phyloP scores from a whole-genome alignment of 2,113 vertebrate species.

The Probosciger aterrimus region DNA sequence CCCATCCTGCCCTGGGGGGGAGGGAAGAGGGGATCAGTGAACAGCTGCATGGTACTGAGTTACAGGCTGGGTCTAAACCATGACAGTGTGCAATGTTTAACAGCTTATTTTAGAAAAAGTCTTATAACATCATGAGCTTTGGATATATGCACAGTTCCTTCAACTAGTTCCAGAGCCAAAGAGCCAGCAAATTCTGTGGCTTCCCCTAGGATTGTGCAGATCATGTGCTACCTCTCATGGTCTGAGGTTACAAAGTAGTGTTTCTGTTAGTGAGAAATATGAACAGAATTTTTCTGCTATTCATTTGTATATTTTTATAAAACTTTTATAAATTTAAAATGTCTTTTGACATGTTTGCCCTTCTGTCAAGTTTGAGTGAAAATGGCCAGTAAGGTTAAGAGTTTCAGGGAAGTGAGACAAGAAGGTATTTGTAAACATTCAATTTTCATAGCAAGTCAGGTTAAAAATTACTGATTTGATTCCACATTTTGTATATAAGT shows the following conservation, averaged over 20 bases:
- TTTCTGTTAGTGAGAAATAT: neutral
- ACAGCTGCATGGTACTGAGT: neutral
- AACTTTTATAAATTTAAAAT: neutral
- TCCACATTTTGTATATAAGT: neutral
- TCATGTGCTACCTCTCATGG: neutral
- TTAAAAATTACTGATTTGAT: neutral
- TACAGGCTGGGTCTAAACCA: neutral
- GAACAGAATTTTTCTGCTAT: neutral
- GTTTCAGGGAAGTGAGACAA: neutral
- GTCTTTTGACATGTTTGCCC: neutral
- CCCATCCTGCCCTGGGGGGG: neutral
- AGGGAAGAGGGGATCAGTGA: neutral
- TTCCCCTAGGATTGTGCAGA: neutral
- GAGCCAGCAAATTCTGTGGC: neutral
- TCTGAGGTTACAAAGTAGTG: neutral
- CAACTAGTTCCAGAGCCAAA: neutral
- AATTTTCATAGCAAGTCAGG: neutral
- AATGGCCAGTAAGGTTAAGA: neutral
- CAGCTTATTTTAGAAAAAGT: neutral
- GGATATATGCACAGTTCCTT: neutral
- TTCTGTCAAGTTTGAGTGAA: neutral
- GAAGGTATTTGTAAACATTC: neutral
- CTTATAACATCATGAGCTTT: accelerated
- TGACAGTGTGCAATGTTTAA: neutral
- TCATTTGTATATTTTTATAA: neutral